A percentile compares a stretch with the other conserved stretches of the same genome.
Evolutionary conservation across 2,113 vertebrate species (phyloP).

Genomic region (Poecilia latipinna): DNA sequence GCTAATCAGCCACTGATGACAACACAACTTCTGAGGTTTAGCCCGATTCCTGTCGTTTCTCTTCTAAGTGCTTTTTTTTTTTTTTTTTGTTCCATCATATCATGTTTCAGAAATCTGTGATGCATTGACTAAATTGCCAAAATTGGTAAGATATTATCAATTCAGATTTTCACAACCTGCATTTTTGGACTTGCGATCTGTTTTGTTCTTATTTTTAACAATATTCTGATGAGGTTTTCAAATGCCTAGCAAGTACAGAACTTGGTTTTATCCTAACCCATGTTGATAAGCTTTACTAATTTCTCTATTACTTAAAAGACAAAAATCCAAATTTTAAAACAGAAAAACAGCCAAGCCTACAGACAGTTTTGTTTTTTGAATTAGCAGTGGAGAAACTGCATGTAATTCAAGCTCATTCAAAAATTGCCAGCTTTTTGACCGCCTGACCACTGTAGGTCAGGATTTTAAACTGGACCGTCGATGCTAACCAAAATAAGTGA

Average conservation of each 20-base stretch:
- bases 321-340: neutral
- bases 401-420: too few species aligned
- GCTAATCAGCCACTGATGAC: conserved; percentile 25
- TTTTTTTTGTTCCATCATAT: neutral
- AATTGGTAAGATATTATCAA: neutral
- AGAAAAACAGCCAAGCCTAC: neutral
- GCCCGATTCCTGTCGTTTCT: neutral
- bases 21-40: neutral
- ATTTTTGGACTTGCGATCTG: neutral
- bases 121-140: neutral
- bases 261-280: neutral
- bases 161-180: too few species aligned
- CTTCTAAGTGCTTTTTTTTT: neutral
- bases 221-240: too few species aligned
- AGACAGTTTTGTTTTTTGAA: neutral
- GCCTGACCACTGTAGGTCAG: neutral
- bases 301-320: neutral
- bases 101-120: neutral
- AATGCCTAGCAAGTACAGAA: neutral
- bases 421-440: neutral
- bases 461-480: neutral
- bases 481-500: neutral
- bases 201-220: neutral
- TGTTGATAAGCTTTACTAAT: neutral
- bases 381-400: neutral